Base-by-base conservation (phyloP, 2,797 vertebrate genomes). In the Hirundo rustica region DNA sequence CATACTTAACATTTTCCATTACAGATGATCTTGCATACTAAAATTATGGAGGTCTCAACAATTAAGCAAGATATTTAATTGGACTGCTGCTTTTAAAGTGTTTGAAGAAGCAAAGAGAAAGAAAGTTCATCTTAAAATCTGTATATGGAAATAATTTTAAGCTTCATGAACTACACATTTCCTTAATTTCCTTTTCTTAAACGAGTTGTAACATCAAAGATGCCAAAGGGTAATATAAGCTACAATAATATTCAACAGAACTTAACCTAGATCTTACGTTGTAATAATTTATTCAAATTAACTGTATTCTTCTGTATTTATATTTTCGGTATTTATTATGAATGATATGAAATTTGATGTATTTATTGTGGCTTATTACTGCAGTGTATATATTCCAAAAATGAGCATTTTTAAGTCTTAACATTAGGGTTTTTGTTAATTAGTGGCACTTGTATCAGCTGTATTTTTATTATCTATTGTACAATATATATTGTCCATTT, bases 341-440 rank as follows among this genome's bases (percentile, higher is more conserved):
- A 98, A 99, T 99, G 98, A 99, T 98, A 98, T 98, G 98, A 97
- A 98, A 97, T 98, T 98, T 98, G 95, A 98, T 99, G 98, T 99
- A 99, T 99, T 99, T 99, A 99, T 99, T 99, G 99, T 99, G 98
- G 98, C 98, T 99, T 99, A 98, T 97, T 98, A 97, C 97, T 97
- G 98, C 97, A 97, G 94, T 97, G 97, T 99, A 98, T 98, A 98
- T 99, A 99, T 98, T 98, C 97, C 96, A 98, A 97, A 96, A 98
- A 98, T 97, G 92, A 98, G 98, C 97, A 98, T 99, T 98, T 98
- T 97, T 98, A 98, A 98, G 98, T 99, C 96, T 97, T 97, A 97
- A 97, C 89, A 97, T 98, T 98, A 98, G 98, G 18, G 87, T 72
- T 95, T 98, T 98, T 98, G 95, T 97, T 97, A 96, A 96, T 95